Percentiles rank a stretch among this genome's conserved stretches.
These are phyloP conservation scores for Bemisia tabaci DNA, from an alignment of 1,140 invertebrate genomes.

Conservation along the genomic window DNA sequence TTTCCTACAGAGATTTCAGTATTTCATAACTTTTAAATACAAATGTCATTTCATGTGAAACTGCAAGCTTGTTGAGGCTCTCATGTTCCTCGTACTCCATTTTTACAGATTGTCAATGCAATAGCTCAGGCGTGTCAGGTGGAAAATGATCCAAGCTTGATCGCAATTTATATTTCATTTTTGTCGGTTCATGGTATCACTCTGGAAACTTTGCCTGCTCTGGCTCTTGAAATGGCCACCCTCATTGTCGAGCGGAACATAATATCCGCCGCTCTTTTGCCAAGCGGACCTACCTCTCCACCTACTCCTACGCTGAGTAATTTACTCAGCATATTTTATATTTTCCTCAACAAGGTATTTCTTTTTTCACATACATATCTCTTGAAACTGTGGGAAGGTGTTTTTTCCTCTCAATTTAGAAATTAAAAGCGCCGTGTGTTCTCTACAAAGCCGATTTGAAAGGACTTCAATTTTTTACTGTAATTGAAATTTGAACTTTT, in stretches of 20 bases:
- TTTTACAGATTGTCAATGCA: slow-evolving; percentile 39
- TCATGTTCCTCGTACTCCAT: no score
- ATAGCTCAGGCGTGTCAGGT: slow-evolving; percentile 74
- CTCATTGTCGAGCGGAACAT: slow-evolving; percentile 86
- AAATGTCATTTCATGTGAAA: no score
- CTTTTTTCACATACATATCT: no score
- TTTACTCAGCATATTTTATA: slow-evolving; percentile 61
- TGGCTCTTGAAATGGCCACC: slow-evolving; percentile 70
- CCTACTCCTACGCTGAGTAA: slow-evolving; percentile 52
- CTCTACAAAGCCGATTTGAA: no score
- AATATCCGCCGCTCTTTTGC: slow-evolving; percentile 70
- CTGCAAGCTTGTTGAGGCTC: no score
- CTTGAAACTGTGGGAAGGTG: no score
- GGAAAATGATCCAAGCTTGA: slow-evolving; percentile 68
- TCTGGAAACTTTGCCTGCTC: slow-evolving; percentile 35
- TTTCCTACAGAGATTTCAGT: no score
- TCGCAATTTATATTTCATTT: slow-evolving; percentile 83
- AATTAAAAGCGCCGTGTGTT: no score
- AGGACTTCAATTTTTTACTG: no score
- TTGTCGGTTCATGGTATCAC: slow-evolving; percentile 48
- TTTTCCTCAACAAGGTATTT: slow-evolving; percentile 53
- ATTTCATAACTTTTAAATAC: no score
- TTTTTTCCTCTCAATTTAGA: no score
- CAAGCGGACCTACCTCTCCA: slow-evolving; percentile 37
- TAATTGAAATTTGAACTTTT: no score